A percentile compares a stretch with the other conserved stretches of the same genome.
Evolutionary conservation across 2,888 invertebrate species (phyloP).

Genomic region (Drosophila austrosaltans): DNA sequence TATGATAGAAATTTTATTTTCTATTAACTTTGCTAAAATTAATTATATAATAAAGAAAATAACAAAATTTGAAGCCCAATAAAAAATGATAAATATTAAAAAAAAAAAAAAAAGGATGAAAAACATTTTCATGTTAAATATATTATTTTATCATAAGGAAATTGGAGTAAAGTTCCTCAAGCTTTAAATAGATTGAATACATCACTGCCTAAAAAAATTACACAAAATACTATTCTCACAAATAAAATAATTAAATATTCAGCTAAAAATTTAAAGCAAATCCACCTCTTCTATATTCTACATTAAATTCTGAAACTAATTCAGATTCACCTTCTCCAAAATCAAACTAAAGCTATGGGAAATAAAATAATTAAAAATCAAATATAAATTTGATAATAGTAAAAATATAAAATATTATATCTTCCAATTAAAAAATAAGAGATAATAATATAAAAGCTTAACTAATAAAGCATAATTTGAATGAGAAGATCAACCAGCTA

Average conservation of each 20-base stretch:
- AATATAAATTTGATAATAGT: too few species aligned
- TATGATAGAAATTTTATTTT: too few species aligned
- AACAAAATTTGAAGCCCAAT: constrained; percentile 84
- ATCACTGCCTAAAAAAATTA: constrained; percentile 78
- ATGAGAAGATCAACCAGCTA: constrained; percentile 86
- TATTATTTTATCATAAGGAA: constrained; percentile 91
- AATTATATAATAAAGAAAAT: constrained; percentile 77
- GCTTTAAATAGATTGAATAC: constrained; percentile 85
- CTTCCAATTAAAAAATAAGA: constrained; percentile 85
- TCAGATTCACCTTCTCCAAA: constrained; percentile 92
- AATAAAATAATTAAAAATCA: too few species aligned
- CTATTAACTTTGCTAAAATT: background rate
- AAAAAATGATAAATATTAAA: constrained; percentile 87
- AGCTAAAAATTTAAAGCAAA: constrained; percentile 87
- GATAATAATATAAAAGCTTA: constrained; percentile 87
- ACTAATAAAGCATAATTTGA: too few species aligned
- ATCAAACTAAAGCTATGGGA: constrained; percentile 78
- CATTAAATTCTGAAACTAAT: constrained; percentile 91
- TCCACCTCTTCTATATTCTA: constrained; percentile 89
- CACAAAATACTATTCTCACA: constrained; percentile 86
- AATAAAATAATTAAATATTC: constrained; percentile 86
- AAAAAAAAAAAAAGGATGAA: constrained; percentile 85
- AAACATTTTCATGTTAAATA: constrained; percentile 86
- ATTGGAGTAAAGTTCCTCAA: constrained; percentile 88
- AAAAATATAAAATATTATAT: constrained; percentile 85